These are phyloP conservation scores for Trisateles emortualis DNA, from an alignment of 2,888 invertebrate genomes.

Conservation along the genomic window DNA sequence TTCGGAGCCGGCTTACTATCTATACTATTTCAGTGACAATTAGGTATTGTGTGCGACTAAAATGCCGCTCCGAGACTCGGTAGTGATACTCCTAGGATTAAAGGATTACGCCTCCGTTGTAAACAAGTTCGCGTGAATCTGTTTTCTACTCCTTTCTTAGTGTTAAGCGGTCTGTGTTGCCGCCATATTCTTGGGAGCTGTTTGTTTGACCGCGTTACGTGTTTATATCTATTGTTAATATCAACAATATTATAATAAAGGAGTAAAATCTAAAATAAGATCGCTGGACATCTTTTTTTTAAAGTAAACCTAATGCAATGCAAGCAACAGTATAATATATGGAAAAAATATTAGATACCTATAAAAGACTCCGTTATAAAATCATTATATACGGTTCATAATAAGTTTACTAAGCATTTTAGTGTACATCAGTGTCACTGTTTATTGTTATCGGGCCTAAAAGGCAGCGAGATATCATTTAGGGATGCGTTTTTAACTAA, in stretches of 20 bases:
- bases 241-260: not conserved
- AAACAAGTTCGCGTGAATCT: constrained; percentile 71
- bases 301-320: too few relatives aligned
- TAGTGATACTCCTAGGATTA: constrained; percentile 80
- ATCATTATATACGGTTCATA: too few relatives aligned
- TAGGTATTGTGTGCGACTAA: constrained; percentile 66
- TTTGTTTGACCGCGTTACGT: not conserved
- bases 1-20: constrained; percentile 54
- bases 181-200: constrained; percentile 28
- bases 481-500: too few relatives aligned
- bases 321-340: too few relatives aligned
- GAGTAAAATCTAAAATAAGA: too few relatives aligned
- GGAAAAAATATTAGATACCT: too few relatives aligned
- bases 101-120: constrained; percentile 71
- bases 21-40: constrained; percentile 73
- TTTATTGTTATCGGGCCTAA: too few relatives aligned
- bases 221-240: constrained; percentile 1
- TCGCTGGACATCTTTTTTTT: too few relatives aligned
- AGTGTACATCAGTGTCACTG: too few relatives aligned
- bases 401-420: too few relatives aligned
- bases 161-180: constrained; percentile 38
- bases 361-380: too few relatives aligned
- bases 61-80: constrained; percentile 60
- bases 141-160: constrained; percentile 63
- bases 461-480: too few relatives aligned